Base-by-base conservation (phyloP, 1,140 invertebrate genomes). In the Magallana gigas region DNA sequence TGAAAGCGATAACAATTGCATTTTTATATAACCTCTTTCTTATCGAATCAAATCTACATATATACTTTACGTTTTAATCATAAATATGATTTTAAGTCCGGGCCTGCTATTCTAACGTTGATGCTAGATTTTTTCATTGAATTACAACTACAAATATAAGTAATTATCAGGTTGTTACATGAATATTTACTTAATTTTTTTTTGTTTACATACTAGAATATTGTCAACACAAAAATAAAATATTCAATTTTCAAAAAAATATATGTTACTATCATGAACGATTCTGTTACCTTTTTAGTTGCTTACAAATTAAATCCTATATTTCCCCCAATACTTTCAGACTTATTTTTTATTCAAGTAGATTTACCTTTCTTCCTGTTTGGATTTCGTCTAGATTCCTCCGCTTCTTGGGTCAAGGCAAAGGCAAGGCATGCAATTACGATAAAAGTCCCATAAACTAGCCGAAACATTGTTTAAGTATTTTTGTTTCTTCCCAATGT, bases 401-500 rank as follows among this genome's bases (percentile, higher is more conserved):
- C 68, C 36, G 8, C 1, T 76, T 29, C 23, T 23, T 76, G 68
- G 29, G 68, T 76, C 68, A 76, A 76, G 68, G 68, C 68, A 23
- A 76, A 76, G 2, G 29, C 68, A 76, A 76, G 8, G 23, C 68
- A 76, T 76, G 23, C 36, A 29, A 23, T 36, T 29, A 76, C 8
- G 8, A 76, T 76, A 11, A 76, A 12, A 29, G 36, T 76, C 14
- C 23, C 68, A 76, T 76, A 12, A 29, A 29, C 68, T 12, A 76
- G 36, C 36, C 23, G 68, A 29, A 76, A 76, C 68, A 76, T 76
- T 29, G 23, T 76, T 76, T 76, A 76, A 29, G 6, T 18, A 29
- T 23, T 76, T 76, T 23, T 76, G 68, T 18, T 76, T 76, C 36
- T 76, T 76, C 18, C 68, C 23, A 23, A 76, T 76, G 36, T 76